Percentiles rank a stretch among this genome's conserved stretches.
phyloP scores from a whole-genome alignment of 2,797 vertebrate genomes.

The Amblyopsis hoosieri region DNA sequence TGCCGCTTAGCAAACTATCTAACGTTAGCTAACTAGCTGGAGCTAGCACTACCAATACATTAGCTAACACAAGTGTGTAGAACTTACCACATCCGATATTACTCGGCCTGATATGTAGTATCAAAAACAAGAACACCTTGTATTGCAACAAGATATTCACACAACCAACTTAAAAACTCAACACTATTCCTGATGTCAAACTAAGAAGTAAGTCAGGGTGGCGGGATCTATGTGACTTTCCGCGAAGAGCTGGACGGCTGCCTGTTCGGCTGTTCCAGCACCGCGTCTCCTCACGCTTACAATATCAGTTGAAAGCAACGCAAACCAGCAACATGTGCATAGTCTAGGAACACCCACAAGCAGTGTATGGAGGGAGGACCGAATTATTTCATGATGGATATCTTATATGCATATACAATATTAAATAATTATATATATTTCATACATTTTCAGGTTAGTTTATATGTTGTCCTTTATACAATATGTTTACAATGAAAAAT shows the following conservation, averaged over 20 bases:
- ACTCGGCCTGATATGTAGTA: conserved; percentile 81
- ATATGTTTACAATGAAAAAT: fast-evolving
- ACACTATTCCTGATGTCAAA: conserved; percentile 51
- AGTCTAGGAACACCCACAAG: conserved; percentile 62
- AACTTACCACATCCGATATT: conserved; percentile 90
- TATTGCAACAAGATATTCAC: conserved; percentile 54
- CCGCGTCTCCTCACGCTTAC: conserved; percentile 69
- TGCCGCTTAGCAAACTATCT: conserved; percentile 63
- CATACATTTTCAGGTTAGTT: no score
- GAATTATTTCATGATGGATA: neutral
- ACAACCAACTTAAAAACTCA: conserved; percentile 57
- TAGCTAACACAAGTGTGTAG: conserved; percentile 75
- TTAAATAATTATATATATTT: neutral
- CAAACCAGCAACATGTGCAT: conserved; percentile 86
- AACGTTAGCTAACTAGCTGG: conserved; percentile 69
- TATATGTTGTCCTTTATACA: no score
- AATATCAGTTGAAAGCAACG: conserved; percentile 69
- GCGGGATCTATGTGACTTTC: conserved; percentile 74
- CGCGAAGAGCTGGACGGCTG: conserved; percentile 68
- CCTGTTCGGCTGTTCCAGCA: conserved; percentile 73
- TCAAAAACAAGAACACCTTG: conserved; percentile 71
- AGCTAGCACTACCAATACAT: conserved; percentile 56
- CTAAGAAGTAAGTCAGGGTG: conserved; percentile 66
- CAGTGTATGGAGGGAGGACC: conserved; percentile 10
- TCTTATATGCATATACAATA: fast-evolving